Conservation (phyloP, 2,888 invertebrate species). For the Pseudolycoriella hygida region DNA sequence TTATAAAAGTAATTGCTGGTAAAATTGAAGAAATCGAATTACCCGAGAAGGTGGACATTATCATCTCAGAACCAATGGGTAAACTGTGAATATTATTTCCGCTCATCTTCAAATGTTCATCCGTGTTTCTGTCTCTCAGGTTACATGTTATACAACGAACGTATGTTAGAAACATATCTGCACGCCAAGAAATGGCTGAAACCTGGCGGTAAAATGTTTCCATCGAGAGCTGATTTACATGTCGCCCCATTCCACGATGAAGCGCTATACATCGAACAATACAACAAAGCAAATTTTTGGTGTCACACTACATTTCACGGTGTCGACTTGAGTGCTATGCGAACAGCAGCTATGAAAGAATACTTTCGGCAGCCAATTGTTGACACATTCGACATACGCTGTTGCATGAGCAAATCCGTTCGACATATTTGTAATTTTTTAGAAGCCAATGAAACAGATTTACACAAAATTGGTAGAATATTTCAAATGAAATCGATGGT, state of each 20-base stretch:
- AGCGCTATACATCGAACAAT: slow-evolving; percentile 92
- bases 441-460: slow-evolving; percentile 78
- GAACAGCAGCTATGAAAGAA: slow-evolving; percentile 87
- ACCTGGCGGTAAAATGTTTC: slow-evolving; percentile 91
- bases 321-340: slow-evolving; percentile 81
- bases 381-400: slow-evolving; percentile 94
- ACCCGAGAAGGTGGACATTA: slow-evolving; percentile 89
- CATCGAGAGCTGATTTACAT: slow-evolving; percentile 88
- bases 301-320: slow-evolving; percentile 96
- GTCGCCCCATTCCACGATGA: slow-evolving; percentile 97
- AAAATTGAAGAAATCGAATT: slow-evolving; percentile 97
- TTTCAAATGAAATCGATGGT: no score
- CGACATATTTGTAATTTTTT: slow-evolving; percentile 89
- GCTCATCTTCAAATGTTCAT: no score
- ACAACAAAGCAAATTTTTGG: slow-evolving; percentile 98
- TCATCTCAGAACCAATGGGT: slow-evolving; percentile 97
- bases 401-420: slow-evolving; percentile 88
- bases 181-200: slow-evolving; percentile 97
- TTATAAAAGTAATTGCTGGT: slow-evolving; percentile 48
- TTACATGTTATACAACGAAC: slow-evolving; percentile 98
- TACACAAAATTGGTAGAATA: slow-evolving; percentile 60
- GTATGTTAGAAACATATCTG: slow-evolving; percentile 96
- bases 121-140: slow-evolving; percentile 29
- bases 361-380: slow-evolving; percentile 97
- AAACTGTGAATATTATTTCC: no score